Evolutionary conservation across 2,797 vertebrate genomes (phyloP).

Genomic region (Chiroxiphia lanceolata): DNA sequence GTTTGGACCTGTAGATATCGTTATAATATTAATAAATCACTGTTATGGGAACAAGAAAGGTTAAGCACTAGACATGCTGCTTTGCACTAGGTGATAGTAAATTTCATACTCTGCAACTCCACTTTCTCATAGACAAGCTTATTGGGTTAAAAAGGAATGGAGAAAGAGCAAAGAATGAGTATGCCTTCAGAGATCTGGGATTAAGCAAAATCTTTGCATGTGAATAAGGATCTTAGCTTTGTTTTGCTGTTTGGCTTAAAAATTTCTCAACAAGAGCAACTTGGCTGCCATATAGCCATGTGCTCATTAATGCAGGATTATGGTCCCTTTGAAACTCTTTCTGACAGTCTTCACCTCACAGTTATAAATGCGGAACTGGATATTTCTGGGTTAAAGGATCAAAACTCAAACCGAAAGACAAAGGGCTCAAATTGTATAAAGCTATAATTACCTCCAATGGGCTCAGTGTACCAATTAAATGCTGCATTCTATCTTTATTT

Average conservation of each 20-base stretch:
- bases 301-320: slow-evolving; percentile 67
- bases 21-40: background rate
- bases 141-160: slow-evolving; percentile 25
- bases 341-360: slow-evolving; percentile 44
- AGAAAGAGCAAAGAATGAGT: slow-evolving; percentile 18
- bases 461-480: slow-evolving; percentile 1
- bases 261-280: slow-evolving; percentile 52
- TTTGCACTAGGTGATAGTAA: background rate
- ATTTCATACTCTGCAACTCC: background rate
- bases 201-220: slow-evolving; percentile 53
- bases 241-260: slow-evolving; percentile 55
- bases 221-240: slow-evolving; percentile 54
- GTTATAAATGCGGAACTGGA: slow-evolving; percentile 11
- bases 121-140: slow-evolving; percentile 6
- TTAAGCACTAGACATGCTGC: background rate
- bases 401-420: slow-evolving; percentile 47
- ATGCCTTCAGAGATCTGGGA: slow-evolving; percentile 55
- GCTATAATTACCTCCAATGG: slow-evolving; percentile 40
- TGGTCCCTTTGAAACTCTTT: slow-evolving; percentile 58
- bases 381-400: slow-evolving; percentile 47
- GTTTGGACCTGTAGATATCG: background rate
- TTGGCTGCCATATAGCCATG: slow-evolving; percentile 38
- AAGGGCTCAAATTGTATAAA: slow-evolving; percentile 13
- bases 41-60: background rate
- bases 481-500: background rate